phyloP scores from a whole-genome alignment of 2,888 invertebrate species.

The Callosobruchus maculatus region DNA sequence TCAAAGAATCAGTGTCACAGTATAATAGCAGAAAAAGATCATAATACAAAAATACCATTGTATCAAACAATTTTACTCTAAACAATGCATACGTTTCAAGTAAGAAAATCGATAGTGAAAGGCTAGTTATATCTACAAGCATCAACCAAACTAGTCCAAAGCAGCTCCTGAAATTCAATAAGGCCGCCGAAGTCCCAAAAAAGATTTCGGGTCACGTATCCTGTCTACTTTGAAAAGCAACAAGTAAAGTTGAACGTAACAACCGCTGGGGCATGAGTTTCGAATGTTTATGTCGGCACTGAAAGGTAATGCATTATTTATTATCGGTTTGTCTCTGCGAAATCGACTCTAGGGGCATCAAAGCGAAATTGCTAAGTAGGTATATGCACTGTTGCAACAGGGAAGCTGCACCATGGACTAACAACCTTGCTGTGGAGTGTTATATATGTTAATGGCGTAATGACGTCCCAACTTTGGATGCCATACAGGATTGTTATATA shows the following conservation, averaged over 20 bases:
- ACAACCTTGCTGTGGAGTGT: too few relatives aligned
- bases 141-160: not conserved
- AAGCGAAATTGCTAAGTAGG: not conserved
- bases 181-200: not conserved
- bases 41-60: not conserved
- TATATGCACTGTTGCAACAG: not conserved
- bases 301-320: not conserved
- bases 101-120: not conserved
- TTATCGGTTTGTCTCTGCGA: not conserved
- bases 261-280: not conserved
- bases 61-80: not conserved
- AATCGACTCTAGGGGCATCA: not conserved
- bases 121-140: not conserved
- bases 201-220: not conserved
- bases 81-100: not conserved
- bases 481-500: too few relatives aligned
- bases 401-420: too few relatives aligned
- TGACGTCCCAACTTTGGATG: too few relatives aligned
- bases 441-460: too few relatives aligned
- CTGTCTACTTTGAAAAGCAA: conserved; percentile 5
- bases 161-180: not conserved
- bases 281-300: not conserved
- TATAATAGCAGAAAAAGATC: not conserved
- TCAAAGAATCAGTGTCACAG: not conserved
- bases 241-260: conserved; percentile 10